phyloP scores from a whole-genome alignment of 2,113 vertebrate genomes.

The Otolemur garnettii region DNA sequence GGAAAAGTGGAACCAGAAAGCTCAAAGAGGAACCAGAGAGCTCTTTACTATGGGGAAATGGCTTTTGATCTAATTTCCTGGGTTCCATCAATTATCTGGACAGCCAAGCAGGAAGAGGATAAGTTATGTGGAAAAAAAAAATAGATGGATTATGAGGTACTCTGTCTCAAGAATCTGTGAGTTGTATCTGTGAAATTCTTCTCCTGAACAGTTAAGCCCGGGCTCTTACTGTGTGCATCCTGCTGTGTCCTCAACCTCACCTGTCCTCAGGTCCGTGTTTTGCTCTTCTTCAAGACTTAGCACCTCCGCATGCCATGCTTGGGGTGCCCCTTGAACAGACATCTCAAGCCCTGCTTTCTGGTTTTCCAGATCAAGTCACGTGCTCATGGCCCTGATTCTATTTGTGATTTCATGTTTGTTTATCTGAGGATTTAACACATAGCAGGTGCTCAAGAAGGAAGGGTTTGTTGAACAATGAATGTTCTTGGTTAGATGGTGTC shows the following conservation, averaged over 20 bases:
- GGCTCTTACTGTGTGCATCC: not conserved
- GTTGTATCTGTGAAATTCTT: not conserved
- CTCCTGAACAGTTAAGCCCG: not conserved
- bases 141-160: not conserved
- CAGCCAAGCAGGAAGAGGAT: not conserved
- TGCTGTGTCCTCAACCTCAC: not conserved
- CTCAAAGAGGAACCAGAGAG: constrained; percentile 50
- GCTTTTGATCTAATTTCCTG: constrained; percentile 12
- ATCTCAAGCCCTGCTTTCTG: not conserved
- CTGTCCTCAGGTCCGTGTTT: not conserved
- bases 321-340: not conserved
- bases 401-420: not conserved
- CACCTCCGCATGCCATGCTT: not conserved
- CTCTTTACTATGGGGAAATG: constrained; percentile 42
- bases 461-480: not conserved
- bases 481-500: not conserved
- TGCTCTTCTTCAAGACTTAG: not conserved
- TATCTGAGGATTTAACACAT: not conserved
- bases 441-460: not conserved
- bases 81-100: not conserved
- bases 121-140: not conserved
- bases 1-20: constrained; percentile 7
- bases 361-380: not conserved
- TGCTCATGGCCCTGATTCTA: not conserved
- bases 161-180: not conserved